A percentile compares a stretch with the other conserved stretches of the same genome.
Evolutionary conservation across 2,888 invertebrate species (phyloP).

Genomic region (Chaitophorus viminalis): DNA sequence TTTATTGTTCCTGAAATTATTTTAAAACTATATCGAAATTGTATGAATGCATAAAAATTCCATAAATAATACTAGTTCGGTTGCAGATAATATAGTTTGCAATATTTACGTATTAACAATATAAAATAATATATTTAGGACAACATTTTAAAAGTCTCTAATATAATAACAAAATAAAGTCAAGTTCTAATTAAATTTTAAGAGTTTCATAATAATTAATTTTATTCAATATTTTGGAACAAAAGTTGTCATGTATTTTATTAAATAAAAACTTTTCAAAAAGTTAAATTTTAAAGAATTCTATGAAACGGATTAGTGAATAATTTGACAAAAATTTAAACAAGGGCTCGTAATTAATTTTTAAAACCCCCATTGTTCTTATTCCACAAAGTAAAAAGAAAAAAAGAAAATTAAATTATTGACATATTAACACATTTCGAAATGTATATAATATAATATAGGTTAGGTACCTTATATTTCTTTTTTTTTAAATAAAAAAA

Average conservation of each 20-base stretch:
- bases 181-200: not conserved
- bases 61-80: too few relatives aligned
- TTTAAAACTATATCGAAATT: too few relatives aligned
- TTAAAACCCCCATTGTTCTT: not conserved
- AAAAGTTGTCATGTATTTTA: not conserved
- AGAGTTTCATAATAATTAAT: not conserved
- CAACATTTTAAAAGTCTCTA: too few relatives aligned
- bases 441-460: not conserved
- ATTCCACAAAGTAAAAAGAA: not conserved
- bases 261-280: not conserved
- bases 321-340: not conserved
- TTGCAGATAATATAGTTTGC: too few relatives aligned
- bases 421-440: not conserved
- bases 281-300: slow-evolving; percentile 4
- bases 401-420: not conserved
- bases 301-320: not conserved
- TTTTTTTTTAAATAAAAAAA: not conserved
- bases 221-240: not conserved
- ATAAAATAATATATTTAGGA: too few relatives aligned
- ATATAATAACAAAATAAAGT: not conserved
- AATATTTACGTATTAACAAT: too few relatives aligned
- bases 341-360: not conserved
- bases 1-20: too few relatives aligned
- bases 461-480: too few relatives aligned
- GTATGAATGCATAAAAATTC: too few relatives aligned